Percentiles rank a stretch among this genome's conserved stretches.
These are phyloP conservation scores for Neodiprion fabricii DNA, from an alignment of 1,140 invertebrate species.

Conservation along the genomic window DNA sequence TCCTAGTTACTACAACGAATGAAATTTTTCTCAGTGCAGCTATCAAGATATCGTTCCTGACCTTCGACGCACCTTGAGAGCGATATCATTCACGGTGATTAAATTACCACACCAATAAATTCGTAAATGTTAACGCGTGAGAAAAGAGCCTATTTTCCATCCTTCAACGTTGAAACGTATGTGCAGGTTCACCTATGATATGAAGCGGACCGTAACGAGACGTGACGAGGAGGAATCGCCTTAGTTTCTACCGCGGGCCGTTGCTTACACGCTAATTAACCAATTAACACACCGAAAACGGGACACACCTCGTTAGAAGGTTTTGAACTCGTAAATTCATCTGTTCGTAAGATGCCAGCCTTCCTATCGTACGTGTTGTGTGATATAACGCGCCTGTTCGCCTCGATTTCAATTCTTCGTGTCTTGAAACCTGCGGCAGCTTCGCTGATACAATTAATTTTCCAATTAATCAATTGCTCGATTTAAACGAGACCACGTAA, in stretches of 20 bases:
- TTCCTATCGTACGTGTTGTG: not conserved
- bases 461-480: not conserved
- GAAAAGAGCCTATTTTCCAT: too few relatives aligned
- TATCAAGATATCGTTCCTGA: too few relatives aligned
- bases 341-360: not conserved
- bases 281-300: not conserved
- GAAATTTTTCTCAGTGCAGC: too few relatives aligned
- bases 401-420: too few relatives aligned
- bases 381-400: too few relatives aligned
- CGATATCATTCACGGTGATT: too few relatives aligned
- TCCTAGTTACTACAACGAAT: too few relatives aligned
- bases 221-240: not conserved
- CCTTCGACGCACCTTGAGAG: too few relatives aligned
- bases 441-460: not conserved
- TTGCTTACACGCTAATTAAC: not conserved
- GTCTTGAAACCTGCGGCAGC: not conserved
- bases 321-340: not conserved
- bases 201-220: not conserved
- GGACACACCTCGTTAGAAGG: not conserved
- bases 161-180: too few relatives aligned
- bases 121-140: too few relatives aligned
- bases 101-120: too few relatives aligned
- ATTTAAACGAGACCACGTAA: too few relatives aligned
- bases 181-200: not conserved
- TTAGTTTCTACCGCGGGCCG: not conserved